Evolutionary conservation across 2,113 vertebrate species (phyloP).

Genomic region (Sturnus vulgaris): DNA sequence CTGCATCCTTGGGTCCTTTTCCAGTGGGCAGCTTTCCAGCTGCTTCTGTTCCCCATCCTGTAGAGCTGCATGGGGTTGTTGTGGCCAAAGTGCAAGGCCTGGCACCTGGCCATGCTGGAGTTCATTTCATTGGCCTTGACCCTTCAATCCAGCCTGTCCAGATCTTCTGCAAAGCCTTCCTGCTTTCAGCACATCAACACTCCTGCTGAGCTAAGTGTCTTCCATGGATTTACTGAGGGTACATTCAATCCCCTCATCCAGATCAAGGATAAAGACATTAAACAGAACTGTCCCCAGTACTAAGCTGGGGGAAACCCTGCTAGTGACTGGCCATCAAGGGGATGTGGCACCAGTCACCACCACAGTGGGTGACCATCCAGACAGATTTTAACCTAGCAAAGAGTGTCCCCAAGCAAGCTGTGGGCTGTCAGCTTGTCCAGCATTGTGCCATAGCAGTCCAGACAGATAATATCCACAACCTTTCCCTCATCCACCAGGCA

Average conservation of each 20-base stretch:
- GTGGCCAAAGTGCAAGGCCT: background rate
- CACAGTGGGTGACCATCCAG: no score
- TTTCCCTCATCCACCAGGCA: background rate
- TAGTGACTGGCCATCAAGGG: fast-evolving
- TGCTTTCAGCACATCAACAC: background rate
- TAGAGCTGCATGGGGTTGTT: background rate
- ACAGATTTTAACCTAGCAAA: background rate
- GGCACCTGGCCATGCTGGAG: background rate
- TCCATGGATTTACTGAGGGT: background rate
- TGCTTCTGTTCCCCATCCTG: background rate
- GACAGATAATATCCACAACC: background rate
- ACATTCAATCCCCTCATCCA: background rate
- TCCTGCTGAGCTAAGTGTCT: background rate
- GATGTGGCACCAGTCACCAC: no score
- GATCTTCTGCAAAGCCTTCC: background rate
- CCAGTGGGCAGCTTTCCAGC: fast-evolving
- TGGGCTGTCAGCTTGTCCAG: background rate
- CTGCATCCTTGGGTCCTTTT: background rate
- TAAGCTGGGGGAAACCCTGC: background rate
- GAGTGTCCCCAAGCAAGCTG: background rate
- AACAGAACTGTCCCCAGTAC: background rate
- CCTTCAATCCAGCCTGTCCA: background rate
- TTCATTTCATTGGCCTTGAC: background rate
- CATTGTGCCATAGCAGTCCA: background rate
- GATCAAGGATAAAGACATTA: background rate